Evolutionary conservation across 2,113 vertebrate species (phyloP).

Genomic region (Lamprologus callipterus): DNA sequence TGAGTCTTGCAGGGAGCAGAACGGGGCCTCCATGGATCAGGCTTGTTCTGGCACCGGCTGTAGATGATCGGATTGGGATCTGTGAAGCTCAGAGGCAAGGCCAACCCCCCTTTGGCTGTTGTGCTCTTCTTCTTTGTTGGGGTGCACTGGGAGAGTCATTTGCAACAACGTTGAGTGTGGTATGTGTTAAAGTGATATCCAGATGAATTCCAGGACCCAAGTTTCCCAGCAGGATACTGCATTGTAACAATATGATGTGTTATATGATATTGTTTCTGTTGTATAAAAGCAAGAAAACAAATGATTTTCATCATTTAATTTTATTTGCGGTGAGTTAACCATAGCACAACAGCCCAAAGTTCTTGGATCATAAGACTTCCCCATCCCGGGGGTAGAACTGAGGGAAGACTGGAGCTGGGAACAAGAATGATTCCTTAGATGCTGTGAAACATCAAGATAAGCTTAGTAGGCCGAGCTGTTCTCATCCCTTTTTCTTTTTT

Average conservation of each 20-base stretch:
- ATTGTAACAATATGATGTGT: too few relatives aligned
- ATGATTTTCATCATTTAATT: background rate
- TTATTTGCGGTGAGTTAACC: background rate
- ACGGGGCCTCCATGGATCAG: background rate
- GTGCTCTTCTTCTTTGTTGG: background rate
- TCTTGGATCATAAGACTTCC: background rate
- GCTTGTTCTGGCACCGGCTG: background rate
- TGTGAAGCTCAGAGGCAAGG: background rate
- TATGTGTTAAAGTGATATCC: background rate
- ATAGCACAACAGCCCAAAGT: background rate
- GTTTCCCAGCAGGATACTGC: background rate
- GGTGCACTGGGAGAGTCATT: background rate
- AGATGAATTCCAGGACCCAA: background rate
- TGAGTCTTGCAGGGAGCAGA: background rate
- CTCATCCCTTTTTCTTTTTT: background rate
- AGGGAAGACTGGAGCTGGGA: background rate
- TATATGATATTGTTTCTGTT: background rate
- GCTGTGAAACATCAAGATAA: background rate
- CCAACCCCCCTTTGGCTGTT: background rate
- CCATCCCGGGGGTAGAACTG: background rate
- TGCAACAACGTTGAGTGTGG: background rate
- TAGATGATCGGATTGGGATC: background rate
- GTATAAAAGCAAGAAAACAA: background rate
- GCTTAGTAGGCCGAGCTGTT: background rate
- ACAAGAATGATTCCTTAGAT: background rate